These are phyloP conservation scores for Heliconius eleuchia DNA, from an alignment of 1,140 invertebrate species.

Conservation along the genomic window DNA sequence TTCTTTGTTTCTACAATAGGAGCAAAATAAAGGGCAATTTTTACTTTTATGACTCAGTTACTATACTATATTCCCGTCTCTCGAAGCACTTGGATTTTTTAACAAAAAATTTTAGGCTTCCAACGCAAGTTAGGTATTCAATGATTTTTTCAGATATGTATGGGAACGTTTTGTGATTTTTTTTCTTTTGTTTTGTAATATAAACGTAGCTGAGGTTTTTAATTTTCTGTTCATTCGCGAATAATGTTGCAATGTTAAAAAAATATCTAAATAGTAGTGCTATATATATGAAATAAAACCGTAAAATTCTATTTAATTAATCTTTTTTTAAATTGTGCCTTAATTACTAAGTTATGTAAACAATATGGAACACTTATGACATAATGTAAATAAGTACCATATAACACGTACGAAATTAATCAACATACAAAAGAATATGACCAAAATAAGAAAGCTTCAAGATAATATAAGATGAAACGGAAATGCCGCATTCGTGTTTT, in stretches of 20 bases:
- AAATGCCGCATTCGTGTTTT: conserved; percentile 14
- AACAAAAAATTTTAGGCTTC: conserved; percentile 5
- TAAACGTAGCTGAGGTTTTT: not conserved
- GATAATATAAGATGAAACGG: conserved; percentile 12
- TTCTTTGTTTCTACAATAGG: conserved; percentile 27
- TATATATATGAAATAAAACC: not conserved
- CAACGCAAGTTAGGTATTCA: not conserved
- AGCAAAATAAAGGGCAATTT: conserved; percentile 6
- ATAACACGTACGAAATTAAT: not conserved
- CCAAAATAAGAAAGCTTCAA: conserved; percentile 1
- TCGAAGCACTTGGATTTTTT: not conserved
- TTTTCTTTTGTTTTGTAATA: not conserved
- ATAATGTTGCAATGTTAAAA: not conserved
- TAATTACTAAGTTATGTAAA: not conserved
- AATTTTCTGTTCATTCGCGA: not conserved
- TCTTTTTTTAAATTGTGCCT: not conserved
- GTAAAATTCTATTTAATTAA: not conserved
- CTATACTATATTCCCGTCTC: conserved; percentile 3
- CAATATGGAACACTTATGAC: not conserved
- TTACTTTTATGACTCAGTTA: conserved; percentile 8
- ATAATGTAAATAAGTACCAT: not conserved
- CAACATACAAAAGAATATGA: conserved; percentile 10
- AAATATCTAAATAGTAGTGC: not conserved
- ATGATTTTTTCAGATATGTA: conserved; percentile 5
- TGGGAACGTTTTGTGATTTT: not conserved